Conservation (phyloP, 2,888 invertebrate genomes). For the Drosophila pullipes region DNA sequence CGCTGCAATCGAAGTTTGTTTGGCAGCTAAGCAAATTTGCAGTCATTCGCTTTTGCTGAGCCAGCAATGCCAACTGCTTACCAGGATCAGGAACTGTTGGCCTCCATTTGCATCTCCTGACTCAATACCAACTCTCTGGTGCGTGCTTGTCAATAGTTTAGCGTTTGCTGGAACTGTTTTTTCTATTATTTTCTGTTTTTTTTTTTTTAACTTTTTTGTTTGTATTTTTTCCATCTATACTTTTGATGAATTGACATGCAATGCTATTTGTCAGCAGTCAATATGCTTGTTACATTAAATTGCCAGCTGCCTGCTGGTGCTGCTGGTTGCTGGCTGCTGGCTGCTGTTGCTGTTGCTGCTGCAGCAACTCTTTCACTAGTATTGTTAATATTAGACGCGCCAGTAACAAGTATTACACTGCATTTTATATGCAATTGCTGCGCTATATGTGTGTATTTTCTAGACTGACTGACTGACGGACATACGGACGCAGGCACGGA, state of each 20-base stretch:
- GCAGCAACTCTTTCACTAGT: conserved; percentile 42
- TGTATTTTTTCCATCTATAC: conserved; percentile 40
- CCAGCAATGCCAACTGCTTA: conserved; percentile 56
- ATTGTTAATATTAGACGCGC: conserved; percentile 78
- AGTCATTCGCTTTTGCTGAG: conserved; percentile 61
- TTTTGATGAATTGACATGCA: conserved; percentile 85
- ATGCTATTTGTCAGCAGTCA: conserved; percentile 85
- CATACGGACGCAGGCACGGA: conserved; percentile 41
- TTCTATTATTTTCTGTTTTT: background rate
- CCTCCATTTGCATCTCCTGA: conserved; percentile 32
- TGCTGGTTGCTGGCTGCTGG: conserved; percentile 9
- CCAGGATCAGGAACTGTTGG: conserved; percentile 47
- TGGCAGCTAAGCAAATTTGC: conserved; percentile 79
- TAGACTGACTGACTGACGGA: conserved; percentile 56
- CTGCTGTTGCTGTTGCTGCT: conserved; percentile 28
- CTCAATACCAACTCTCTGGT: conserved; percentile 19
- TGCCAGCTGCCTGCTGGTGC: conserved; percentile 66
- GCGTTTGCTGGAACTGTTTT: conserved; percentile 39
- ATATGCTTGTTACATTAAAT: conserved; percentile 84
- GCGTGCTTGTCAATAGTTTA: conserved; percentile 61
- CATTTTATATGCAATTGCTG: conserved; percentile 77
- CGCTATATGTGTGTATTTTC: conserved; percentile 55
- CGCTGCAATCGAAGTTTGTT: conserved; percentile 74
- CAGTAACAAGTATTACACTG: conserved; percentile 69
- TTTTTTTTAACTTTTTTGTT: conserved; percentile 22